Evolutionary conservation across 1,140 invertebrate species (phyloP), one percentile per base, ranked within the genome.

Genomic region (Temnothorax nylanderi): DNA sequence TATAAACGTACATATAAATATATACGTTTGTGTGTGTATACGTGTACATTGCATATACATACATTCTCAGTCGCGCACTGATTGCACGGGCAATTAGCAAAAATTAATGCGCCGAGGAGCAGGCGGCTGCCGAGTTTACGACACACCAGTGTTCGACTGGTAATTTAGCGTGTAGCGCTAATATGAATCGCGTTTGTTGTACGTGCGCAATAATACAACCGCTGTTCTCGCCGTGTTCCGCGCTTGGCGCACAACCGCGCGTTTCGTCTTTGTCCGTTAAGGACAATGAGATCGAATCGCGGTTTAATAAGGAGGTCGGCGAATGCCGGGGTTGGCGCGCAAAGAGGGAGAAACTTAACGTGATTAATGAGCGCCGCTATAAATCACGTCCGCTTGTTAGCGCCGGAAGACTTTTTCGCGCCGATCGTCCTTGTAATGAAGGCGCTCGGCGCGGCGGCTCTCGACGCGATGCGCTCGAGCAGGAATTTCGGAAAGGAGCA

Each of bases 301-400:
- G 86, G 77, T 85, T 91, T 90, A 88, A 91, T 90, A 91, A 91
- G 87, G 82, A 90, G 86, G 69, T 75, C 80, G 32, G 44, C 58
- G 78, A 56, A 56, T 18, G 77, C 37, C 34, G 47, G n/a, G 5
- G 11, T 34, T 16, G 16, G 32, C 21, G 7, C 18, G 32, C 60
- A 18, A 18, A 47, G 49, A 64, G 37, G 49, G 69, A 49, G 65
- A 85, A 69, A 77, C 71, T 86, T 85, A 90, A 90, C 80, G 82
- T 88, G 89, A 91, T 91, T 91, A 91, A 91, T 76, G 89, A 90
- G 75, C 86, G 56, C 67, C 89, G 82, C 89, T 86, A 88, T 91
- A 90, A 91, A 91, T 91, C 89, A 91, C 86, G 89, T 62, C 58
- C 80, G 81, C 74, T 87, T 86, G 80, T 91, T 89, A 87, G 21